Conservation (phyloP, 2,888 invertebrate genomes). For the Stegana nigrithorax region DNA sequence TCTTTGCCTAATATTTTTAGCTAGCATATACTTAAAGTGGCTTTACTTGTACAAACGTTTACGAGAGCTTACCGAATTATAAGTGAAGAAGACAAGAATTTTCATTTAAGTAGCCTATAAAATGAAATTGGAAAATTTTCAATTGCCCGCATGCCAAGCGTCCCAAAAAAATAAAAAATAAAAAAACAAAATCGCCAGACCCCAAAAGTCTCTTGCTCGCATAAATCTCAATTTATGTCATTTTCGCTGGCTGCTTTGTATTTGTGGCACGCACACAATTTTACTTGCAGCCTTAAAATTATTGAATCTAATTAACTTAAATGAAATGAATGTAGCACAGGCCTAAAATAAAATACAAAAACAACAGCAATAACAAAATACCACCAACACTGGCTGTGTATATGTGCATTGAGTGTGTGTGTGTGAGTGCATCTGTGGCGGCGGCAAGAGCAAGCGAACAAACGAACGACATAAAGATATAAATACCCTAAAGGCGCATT, state of each 20-base stretch:
- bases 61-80: too few species aligned
- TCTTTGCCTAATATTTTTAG: background rate
- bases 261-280: slow-evolving; percentile 14
- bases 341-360: slow-evolving; percentile 14
- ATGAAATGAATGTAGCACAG: slow-evolving; percentile 59
- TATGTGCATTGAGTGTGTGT: too few species aligned
- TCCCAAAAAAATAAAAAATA: background rate
- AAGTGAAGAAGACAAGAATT: too few species aligned
- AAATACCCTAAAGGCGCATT: slow-evolving; percentile 13
- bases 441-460: background rate
- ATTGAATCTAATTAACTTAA: slow-evolving; percentile 64
- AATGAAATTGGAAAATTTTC: slow-evolving; percentile 57
- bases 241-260: slow-evolving; percentile 1
- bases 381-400: too few species aligned
- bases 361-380: slow-evolving; percentile 12
- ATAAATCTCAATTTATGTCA: slow-evolving; percentile 58
- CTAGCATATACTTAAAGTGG: too few species aligned
- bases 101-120: slow-evolving; percentile 52
- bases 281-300: slow-evolving; percentile 56
- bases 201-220: slow-evolving; percentile 26
- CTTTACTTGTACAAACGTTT: too few species aligned
- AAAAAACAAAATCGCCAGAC: background rate
- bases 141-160: slow-evolving; percentile 35
- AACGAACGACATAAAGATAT: background rate
- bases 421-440: slow-evolving; percentile 15